Evolutionary conservation across 2,113 vertebrate genomes (phyloP).

Genomic region (Excalfactoria chinensis): DNA sequence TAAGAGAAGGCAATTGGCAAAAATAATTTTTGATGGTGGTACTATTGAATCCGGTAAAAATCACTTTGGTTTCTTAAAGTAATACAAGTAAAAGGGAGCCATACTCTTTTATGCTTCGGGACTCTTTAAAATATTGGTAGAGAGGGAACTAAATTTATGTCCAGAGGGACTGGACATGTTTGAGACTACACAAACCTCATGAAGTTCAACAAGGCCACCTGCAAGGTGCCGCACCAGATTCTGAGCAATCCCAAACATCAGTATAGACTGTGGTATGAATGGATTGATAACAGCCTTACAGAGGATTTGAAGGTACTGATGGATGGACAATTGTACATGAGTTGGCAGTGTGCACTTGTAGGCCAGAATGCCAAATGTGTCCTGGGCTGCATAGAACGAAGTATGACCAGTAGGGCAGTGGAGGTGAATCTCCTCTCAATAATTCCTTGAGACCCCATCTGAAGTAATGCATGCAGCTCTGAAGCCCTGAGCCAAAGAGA

Average conservation of each 20-base stretch:
- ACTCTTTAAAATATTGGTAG: not conserved
- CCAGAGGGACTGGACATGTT: not conserved
- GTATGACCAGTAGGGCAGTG: not conserved
- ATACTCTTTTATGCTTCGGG: not conserved
- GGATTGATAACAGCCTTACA: not conserved
- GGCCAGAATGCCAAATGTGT: not conserved
- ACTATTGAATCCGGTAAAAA: not conserved
- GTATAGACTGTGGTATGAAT: not conserved
- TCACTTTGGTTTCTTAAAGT: not conserved
- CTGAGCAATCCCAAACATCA: not conserved
- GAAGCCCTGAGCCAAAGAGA: not conserved
- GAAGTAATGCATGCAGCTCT: not conserved
- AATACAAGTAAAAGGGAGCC: not conserved
- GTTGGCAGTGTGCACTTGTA: not conserved
- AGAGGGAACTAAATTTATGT: not conserved
- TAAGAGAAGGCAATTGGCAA: not conserved
- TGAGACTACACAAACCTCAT: not conserved
- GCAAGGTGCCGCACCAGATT: not conserved
- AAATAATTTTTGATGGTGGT: not conserved
- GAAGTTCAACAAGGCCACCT: not conserved
- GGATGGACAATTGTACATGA: not conserved
- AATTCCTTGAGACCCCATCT: not conserved
- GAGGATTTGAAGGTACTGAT: not conserved
- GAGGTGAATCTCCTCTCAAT: not conserved
- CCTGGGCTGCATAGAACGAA: not conserved